Evolutionary conservation across 2,797 vertebrate species (phyloP).

Genomic region (Squalus acanthias): DNA sequence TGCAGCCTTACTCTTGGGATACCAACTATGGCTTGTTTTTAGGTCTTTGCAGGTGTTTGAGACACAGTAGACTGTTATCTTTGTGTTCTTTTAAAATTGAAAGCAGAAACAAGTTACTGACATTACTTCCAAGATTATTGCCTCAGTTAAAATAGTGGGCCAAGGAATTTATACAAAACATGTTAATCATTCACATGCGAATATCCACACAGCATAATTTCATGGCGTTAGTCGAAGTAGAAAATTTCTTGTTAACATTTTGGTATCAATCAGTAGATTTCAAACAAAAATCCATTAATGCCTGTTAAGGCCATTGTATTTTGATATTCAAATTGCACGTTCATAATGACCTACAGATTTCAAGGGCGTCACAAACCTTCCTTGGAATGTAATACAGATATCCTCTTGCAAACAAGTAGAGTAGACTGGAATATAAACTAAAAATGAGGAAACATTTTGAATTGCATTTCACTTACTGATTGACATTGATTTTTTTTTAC

Average conservation of each 20-base stretch:
- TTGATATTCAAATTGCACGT: neutral
- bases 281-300: neutral
- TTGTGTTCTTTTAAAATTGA: too few species aligned
- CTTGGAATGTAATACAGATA: neutral
- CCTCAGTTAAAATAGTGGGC: neutral
- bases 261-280: neutral
- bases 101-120: neutral
- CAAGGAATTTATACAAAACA: neutral
- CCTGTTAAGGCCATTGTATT: neutral
- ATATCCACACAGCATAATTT: neutral
- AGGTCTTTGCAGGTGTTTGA: neutral
- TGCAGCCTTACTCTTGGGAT: neutral
- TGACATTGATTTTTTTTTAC: neutral
- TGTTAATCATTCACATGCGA: neutral
- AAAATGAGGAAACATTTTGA: neutral
- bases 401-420: neutral
- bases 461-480: neutral
- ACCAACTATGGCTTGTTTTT: neutral
- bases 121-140: neutral
- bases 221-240: neutral
- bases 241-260: neutral
- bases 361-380: neutral
- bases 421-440: neutral
- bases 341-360: neutral
- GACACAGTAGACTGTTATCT: neutral